Evolutionary conservation across 2,888 invertebrate genomes (phyloP), one percentile per base, ranked within the genome.

Genomic region (Cerastoderma edule): DNA sequence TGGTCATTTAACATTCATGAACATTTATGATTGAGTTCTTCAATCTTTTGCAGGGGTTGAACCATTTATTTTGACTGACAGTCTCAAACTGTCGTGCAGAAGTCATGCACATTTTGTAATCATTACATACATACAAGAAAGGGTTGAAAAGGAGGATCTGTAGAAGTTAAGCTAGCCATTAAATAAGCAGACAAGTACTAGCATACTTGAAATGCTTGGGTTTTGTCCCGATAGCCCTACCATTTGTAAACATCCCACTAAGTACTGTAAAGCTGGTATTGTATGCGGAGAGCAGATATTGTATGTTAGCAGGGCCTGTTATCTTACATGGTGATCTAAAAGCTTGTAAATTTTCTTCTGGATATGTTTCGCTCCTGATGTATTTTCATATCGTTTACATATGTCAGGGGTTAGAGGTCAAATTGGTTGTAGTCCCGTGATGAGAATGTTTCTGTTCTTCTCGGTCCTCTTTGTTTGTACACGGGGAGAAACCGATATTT

Each of bases 391-490:
- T 57, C 32, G 65, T 53, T 33, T 66, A 66, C 66, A 50, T 66
- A n/a, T 48, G 50, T 66, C 50, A 48, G 8, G 35, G 66, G 48
- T 50, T 24, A 66, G 39, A 66, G 66, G 66, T 66, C 66, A 66
- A 66, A 33, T 50, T 27, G n/a, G 53, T 48, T 66, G 32, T 66
- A 50, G 66, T 66, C 39, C 66, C 33, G n/a, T n/a, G 48, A 10
- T 48, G 50, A 24, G 22, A 50, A 50, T n/a, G 50, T 10, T 2
- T n/a, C 10, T 2, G 5, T 5, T 19, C 24, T 22, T 22, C 24
- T 50, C 50, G n/a, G 10, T 50, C 2, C 22, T 50, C 50, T 50
- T 50, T 50, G 50, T 50, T 19, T 50, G 50, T 50, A 50, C 50
- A 50, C 50, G n/a, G 24, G 5, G 24, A 27, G 24, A 50, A 22